phyloP scores from a whole-genome alignment of 1,140 invertebrate species.

The Lordiphosa stackelbergi region DNA sequence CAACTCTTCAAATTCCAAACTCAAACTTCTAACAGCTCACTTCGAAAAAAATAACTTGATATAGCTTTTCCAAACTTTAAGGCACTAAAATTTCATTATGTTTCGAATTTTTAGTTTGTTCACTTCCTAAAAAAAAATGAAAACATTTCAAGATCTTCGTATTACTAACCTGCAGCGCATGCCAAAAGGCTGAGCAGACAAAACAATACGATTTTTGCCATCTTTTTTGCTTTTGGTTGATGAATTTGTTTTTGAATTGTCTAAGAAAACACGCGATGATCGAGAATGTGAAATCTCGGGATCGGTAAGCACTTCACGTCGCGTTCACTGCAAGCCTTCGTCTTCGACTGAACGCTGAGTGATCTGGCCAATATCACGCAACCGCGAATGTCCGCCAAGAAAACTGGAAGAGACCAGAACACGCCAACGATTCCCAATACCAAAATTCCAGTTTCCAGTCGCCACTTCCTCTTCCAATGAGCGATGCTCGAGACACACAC shows the following conservation, averaged over 20 bases:
- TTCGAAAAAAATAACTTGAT: too few species aligned
- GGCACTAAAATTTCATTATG: neutral
- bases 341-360: constrained; percentile 65
- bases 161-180: constrained; percentile 72
- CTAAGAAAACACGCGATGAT: constrained; percentile 34
- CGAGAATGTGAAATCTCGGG: constrained; percentile 26
- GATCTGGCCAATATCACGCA: constrained; percentile 61
- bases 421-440: constrained; percentile 55
- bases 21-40: too few species aligned
- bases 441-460: constrained; percentile 60
- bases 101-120: neutral
- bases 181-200: constrained; percentile 70
- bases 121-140: neutral
- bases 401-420: constrained; percentile 40
- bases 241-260: constrained; percentile 31
- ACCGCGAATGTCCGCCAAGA: constrained; percentile 56
- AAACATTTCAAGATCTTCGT: constrained; percentile 10
- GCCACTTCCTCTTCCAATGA: constrained; percentile 68
- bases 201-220: constrained; percentile 70
- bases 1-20: too few species aligned
- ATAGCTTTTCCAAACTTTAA: neutral
- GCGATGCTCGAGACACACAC: constrained; percentile 25
- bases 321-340: constrained; percentile 74
- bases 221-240: constrained; percentile 37
- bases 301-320: constrained; percentile 63